phyloP scores from a whole-genome alignment of 2,888 invertebrate genomes.

The Xylophagus ater region DNA sequence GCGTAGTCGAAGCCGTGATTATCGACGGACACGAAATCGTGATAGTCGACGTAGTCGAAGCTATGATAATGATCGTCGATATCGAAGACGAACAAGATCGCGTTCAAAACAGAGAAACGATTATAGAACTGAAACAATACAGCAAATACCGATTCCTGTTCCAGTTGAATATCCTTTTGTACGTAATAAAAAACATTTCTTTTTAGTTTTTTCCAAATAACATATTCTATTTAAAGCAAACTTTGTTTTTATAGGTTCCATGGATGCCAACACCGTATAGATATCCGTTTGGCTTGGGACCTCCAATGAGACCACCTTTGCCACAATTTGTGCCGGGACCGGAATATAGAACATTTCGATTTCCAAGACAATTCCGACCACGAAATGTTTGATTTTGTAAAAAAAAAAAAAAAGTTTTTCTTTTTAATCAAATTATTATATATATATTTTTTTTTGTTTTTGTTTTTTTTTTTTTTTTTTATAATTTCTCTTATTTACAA shows the following conservation, averaged over 20 bases:
- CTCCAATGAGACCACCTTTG: slow-evolving; percentile 3
- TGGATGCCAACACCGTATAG: too few relatives aligned
- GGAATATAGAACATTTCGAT: background rate
- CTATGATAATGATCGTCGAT: slow-evolving; percentile 3
- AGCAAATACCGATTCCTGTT: background rate
- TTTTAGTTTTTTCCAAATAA: background rate
- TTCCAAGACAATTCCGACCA: background rate
- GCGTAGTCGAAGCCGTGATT: background rate
- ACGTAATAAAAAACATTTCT: slow-evolving; percentile 5
- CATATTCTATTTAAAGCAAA: background rate
- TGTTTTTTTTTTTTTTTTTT: slow-evolving; percentile 13
- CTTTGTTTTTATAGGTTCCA: too few relatives aligned
- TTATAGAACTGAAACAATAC: background rate
- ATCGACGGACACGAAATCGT: slow-evolving; percentile 10
- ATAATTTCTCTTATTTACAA: slow-evolving; percentile 17
- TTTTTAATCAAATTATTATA: slow-evolving; percentile 9
- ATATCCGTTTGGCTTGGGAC: background rate
- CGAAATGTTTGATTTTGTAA: slow-evolving; percentile 3
- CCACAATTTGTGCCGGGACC: background rate
- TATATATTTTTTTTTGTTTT: too few relatives aligned
- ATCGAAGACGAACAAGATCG: slow-evolving; percentile 2
- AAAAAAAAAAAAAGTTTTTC: background rate
- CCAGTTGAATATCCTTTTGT: background rate
- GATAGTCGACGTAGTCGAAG: too few relatives aligned
- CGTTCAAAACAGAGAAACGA: background rate